Base-by-base conservation (phyloP, 2,113 vertebrate species). In the Anseranas semipalmata region DNA sequence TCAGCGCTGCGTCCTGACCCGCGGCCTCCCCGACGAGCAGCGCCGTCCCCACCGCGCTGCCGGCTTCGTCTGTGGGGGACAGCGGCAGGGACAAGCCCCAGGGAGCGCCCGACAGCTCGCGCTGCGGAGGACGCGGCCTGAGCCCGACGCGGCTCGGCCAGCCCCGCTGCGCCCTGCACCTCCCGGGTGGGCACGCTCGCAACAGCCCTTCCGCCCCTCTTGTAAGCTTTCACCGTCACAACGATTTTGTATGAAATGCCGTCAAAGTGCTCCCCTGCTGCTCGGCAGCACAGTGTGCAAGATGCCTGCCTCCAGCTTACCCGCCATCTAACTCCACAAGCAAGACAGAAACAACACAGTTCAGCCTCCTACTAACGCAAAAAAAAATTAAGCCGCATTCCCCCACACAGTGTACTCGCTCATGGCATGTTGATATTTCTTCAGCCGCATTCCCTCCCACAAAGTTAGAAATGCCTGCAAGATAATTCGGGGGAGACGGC, bases 401-500 rank as follows among this genome's bases (percentile, higher is more conserved):
- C 35, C 74, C 35, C 32, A 56, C 2, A 68, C 73, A 45, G 46
- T 2, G 46, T 35, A 10, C 83, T 89, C 17, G 79, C 68, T 88
- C 4, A 2, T n/a, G 60, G 72, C 80, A 35, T 20, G 74, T 28
- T 58, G 90, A 21, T 82, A 33, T 41, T 85, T 15, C 94, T 55
- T 12, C 82, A 87, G 84, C 90, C 25, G 0, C 91, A 20, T 62
- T 94, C 87, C 89, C 87, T 95, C 95, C 95, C 96, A 96, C 91
- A 2, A 43, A 58, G 77, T 2, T 6, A 79, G 78, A 68, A 85
- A 92, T 17, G 82, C 90, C 79, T 82, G 33, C 13, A 2, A 39
- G 77, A 66, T 79, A 43, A 27, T 20, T 3, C 2, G 4, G 71
- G 52, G 75, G 28, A 81, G 45, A 6, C 0, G 0, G 60, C 56